Evolutionary conservation across 2,113 vertebrate species (phyloP).

Genomic region (Tetrao urogallus): DNA sequence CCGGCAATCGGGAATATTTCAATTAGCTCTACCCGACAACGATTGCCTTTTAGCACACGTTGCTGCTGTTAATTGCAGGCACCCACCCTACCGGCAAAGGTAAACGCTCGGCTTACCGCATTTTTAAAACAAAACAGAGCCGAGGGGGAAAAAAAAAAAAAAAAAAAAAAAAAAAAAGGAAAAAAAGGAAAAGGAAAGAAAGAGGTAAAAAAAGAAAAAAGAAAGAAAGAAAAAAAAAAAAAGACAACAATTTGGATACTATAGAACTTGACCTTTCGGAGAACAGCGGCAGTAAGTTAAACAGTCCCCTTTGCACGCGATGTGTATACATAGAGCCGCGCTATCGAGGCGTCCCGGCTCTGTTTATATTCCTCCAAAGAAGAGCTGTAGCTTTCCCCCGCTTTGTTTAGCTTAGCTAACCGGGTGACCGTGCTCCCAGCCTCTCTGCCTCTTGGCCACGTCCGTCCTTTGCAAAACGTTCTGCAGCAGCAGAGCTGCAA

Average conservation of each 20-base stretch:
- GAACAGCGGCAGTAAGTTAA: conserved; percentile 64
- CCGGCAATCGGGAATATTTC: conserved; percentile 32
- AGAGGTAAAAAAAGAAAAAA: no score
- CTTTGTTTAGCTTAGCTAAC: conserved; percentile 51
- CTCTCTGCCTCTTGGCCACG: conserved; percentile 35
- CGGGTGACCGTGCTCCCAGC: conserved; percentile 4
- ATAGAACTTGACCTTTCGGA: conserved; percentile 71
- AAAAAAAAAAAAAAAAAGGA: background rate
- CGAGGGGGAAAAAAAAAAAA: no score
- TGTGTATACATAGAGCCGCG: conserved; percentile 71
- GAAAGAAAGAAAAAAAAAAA: no score
- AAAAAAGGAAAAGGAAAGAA: background rate
- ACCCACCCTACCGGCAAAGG: conserved; percentile 16
- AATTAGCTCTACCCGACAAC: conserved; percentile 15
- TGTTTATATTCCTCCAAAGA: conserved; percentile 75
- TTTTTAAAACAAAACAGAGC: background rate
- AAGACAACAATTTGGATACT: conserved; percentile 15
- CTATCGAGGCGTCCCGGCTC: conserved; percentile 70
- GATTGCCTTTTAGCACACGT: conserved; percentile 27
- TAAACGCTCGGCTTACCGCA: background rate
- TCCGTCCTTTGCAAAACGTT: conserved; percentile 33
- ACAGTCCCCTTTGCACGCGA: conserved; percentile 59
- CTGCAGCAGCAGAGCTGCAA: conserved; percentile 33
- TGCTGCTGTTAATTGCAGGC: conserved; percentile 30
- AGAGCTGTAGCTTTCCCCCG: background rate